Base-by-base conservation (phyloP, 2,888 invertebrate genomes). In the Anoplius nigerrimus region DNA sequence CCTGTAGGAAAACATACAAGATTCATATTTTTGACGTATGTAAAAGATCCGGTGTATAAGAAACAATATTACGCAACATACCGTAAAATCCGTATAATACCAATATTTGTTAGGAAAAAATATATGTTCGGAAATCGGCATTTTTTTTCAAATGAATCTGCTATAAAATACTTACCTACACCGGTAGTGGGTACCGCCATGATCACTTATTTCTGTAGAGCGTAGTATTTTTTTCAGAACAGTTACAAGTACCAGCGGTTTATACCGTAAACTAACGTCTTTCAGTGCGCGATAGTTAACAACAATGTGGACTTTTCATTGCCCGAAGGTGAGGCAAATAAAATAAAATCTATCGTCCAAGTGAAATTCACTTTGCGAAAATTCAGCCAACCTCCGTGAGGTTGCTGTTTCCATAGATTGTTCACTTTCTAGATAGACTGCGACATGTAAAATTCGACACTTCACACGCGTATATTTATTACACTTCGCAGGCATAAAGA, bases 181-280 rank as follows among this genome's bases (percentile, higher is more conserved):
- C 95, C 95, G 94, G 94, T 94, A 91, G 93, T 93, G 91, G 93
- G 94, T 91, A 94, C 94, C 94, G 95, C 95, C 95, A 95, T 95
- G 92, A 93, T 92, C 76, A 72, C 72, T 75, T 79, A 81, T 84
- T 82, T 82, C 79, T 78, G 75, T 66, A 72, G 77, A 74, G 62
- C 72, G 80, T 80, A 79, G 79, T 85, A 82, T 81, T 81, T 80
- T 81, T 80, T 76, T 74, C 64, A 69, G 67, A 62, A 57, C 52
- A 66, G 64, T 61, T 62, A 51, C 61, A 22, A 74, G 34, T 59
- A 73, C 63, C 64, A 72, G 73, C 57, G 42, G 65, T 69, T 67
- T 70, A 71, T 64, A 51, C 63, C 51, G 21, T 16, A 27, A 56
- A 61, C 48, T 27, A 60, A 63, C 62, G 46, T 52, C 66, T 69